Evolutionary conservation across 1,140 invertebrate genomes (phyloP).

Genomic region (Calliopsis andreniformis): DNA sequence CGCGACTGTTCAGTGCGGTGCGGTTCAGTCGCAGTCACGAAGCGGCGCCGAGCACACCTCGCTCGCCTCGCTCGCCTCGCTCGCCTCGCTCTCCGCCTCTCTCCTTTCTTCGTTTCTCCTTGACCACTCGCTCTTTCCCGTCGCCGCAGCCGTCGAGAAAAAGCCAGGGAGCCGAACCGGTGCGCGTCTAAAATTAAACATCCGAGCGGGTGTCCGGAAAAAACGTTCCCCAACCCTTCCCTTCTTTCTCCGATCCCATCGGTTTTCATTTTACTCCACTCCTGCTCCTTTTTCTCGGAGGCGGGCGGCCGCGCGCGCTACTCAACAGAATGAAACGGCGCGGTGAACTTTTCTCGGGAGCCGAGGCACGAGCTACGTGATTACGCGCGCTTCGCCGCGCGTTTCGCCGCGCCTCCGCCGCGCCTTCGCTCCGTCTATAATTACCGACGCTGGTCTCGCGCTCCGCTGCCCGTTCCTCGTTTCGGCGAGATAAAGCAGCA

Average conservation of each 20-base stretch:
- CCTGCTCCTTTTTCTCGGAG: not conserved
- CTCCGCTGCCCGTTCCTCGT: no score
- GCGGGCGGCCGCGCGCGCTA: not conserved
- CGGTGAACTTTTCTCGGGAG: conserved; percentile 15
- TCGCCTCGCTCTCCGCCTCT: not conserved
- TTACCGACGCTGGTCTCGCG: conserved; percentile 26
- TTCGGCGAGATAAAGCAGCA: not conserved
- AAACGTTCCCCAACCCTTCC: no score
- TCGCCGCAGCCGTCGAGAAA: not conserved
- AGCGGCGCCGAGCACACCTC: conserved; percentile 69
- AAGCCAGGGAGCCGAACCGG: not conserved
- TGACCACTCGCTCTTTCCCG: not conserved
- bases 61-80: conserved; percentile 23
- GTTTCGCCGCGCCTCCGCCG: no score
- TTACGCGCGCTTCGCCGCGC: no score
- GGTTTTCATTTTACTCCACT: not conserved
- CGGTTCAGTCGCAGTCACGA: conserved; percentile 74
- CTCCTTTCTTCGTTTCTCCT: not conserved
- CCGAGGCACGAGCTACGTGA: conserved; percentile 13
- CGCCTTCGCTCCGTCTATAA: conserved; percentile 25
- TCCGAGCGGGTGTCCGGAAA: conserved; percentile 6
- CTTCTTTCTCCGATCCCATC: not conserved
- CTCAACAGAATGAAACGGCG: not conserved
- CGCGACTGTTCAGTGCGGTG: conserved; percentile 1
- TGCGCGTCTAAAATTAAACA: conserved; percentile 21